These are phyloP conservation scores for Gobionotothen gibberifrons DNA, from an alignment of 2,797 vertebrate species.

Conservation along the genomic window DNA sequence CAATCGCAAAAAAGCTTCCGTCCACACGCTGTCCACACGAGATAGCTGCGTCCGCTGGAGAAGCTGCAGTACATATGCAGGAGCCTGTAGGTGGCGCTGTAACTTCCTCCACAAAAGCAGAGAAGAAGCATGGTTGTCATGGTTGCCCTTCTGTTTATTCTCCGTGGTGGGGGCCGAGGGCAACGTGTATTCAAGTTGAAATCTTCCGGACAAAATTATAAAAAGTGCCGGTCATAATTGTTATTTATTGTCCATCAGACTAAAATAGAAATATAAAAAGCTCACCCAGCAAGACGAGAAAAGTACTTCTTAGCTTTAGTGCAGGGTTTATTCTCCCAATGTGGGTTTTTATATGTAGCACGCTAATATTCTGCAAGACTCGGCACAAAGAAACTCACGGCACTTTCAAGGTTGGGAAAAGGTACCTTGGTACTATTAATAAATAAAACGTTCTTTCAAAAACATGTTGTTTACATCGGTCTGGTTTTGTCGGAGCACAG, in stretches of 20 bases:
- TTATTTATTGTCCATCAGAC: background rate
- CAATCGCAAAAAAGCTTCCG: no score
- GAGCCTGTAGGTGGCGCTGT: no score
- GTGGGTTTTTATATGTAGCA: slow-evolving; percentile 2
- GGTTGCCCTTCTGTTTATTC: no score
- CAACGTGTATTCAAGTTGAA: no score
- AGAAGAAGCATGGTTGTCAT: no score
- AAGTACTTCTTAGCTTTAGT: slow-evolving; percentile 1
- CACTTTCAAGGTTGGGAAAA: background rate
- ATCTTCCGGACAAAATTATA: no score
- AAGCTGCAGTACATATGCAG: no score
- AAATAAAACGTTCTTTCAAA: slow-evolving; percentile 34
- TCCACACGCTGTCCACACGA: no score
- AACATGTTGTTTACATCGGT: slow-evolving; percentile 13
- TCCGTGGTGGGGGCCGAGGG: no score
- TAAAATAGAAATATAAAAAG: background rate
- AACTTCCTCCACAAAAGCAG: no score
- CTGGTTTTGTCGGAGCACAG: slow-evolving; percentile 12
- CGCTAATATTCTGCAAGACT: background rate
- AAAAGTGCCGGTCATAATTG: no score
- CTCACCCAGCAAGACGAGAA: background rate
- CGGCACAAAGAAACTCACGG: background rate
- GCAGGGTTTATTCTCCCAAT: background rate
- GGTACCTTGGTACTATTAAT: slow-evolving; percentile 21
- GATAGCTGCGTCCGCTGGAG: no score